phyloP scores from a whole-genome alignment of 2,888 invertebrate species.

The Oscheius onirici region DNA sequence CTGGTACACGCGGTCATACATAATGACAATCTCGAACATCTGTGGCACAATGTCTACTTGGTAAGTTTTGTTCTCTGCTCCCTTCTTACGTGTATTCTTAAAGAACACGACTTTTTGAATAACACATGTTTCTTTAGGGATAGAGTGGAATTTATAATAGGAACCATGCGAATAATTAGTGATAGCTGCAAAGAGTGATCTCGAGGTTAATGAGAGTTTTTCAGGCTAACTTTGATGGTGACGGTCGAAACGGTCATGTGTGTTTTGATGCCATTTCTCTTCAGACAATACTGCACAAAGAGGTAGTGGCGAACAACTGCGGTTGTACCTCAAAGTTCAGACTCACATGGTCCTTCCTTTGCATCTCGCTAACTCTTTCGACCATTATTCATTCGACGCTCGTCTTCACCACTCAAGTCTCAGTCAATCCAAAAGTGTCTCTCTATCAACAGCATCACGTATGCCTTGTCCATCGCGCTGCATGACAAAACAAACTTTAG shows the following conservation, averaged over 20 bases:
- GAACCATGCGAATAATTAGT: background rate
- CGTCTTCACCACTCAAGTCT: conserved; percentile 31
- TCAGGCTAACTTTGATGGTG: conserved; percentile 64
- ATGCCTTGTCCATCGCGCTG: background rate
- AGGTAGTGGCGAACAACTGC: conserved; percentile 23
- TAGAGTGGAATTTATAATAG: conserved; percentile 1
- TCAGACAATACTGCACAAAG: conserved; percentile 65
- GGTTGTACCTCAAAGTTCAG: conserved; percentile 17
- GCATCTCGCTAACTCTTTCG: conserved; percentile 38
- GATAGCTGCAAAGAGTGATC: no score
- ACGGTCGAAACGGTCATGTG: conserved; percentile 68
- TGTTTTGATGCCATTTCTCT: conserved; percentile 64
- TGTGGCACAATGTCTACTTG: conserved; percentile 68
- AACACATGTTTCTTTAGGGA: conserved; percentile 6
- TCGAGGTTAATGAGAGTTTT: background rate
- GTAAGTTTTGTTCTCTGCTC: conserved; percentile 37
- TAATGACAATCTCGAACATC: conserved; percentile 67
- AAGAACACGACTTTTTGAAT: conserved; percentile 3
- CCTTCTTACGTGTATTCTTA: background rate
- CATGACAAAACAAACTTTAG: background rate
- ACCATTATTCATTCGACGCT: conserved; percentile 45
- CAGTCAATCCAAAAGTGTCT: conserved; percentile 25
- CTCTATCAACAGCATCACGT: conserved; percentile 4
- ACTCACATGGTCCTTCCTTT: conserved; percentile 46
- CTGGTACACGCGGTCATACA: conserved; percentile 64